phyloP scores from a whole-genome alignment of 2,797 vertebrate species.

The Anolis apletophallus region DNA sequence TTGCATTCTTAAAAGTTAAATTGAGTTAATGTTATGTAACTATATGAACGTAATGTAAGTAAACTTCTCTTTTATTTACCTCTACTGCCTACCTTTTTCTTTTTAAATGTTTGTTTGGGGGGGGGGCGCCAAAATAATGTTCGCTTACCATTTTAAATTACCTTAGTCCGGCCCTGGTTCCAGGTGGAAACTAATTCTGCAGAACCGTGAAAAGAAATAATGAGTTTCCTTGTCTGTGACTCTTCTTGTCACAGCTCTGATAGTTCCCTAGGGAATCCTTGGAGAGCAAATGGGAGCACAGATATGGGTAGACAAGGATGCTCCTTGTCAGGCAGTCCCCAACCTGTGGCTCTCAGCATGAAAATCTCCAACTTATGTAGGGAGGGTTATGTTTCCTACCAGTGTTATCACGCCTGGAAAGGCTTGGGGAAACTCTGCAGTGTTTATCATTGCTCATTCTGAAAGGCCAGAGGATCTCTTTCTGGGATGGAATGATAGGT shows the following conservation, averaged over 20 bases:
- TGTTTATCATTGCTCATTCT: not conserved
- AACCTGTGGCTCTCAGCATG: not conserved
- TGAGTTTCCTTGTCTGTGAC: conserved; percentile 50
- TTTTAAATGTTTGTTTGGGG: too few relatives aligned
- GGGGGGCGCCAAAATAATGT: too few relatives aligned
- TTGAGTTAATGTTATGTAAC: too few relatives aligned
- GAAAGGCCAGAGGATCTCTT: not conserved
- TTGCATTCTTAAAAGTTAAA: too few relatives aligned
- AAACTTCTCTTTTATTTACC: too few relatives aligned
- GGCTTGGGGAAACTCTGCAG: not conserved
- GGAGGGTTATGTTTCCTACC: not conserved
- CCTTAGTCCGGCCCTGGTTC: too few relatives aligned
- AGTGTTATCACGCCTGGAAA: not conserved
- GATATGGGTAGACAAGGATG: not conserved
- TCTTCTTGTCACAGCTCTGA: conserved; percentile 46
- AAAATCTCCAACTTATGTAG: fast-evolving
- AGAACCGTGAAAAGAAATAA: conserved; percentile 61
- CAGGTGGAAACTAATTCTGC: conserved; percentile 36
- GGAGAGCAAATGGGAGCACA: not conserved
- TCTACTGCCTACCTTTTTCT: too few relatives aligned
- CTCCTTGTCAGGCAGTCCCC: not conserved
- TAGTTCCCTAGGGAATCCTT: not conserved
- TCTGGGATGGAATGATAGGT: fast-evolving
- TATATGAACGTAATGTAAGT: too few relatives aligned
- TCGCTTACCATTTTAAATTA: too few relatives aligned